These are phyloP conservation scores for Sphecodes monilicornis DNA, from an alignment of 2,888 invertebrate genomes.

Conservation along the genomic window DNA sequence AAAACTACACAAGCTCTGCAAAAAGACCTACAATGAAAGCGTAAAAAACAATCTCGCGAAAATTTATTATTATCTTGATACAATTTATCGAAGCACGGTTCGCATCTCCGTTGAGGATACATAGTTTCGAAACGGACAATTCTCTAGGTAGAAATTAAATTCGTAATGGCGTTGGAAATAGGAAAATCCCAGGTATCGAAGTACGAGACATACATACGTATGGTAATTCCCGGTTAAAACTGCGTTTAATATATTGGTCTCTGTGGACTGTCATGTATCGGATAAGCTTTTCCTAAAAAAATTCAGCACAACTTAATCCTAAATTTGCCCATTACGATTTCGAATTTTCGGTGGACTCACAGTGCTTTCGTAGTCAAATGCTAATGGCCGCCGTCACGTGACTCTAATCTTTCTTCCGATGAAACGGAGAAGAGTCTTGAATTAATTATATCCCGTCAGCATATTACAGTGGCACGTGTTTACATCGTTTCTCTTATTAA, in stretches of 20 bases:
- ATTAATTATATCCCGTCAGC: constrained; percentile 60
- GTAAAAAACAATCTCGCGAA: background rate
- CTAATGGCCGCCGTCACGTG: constrained; percentile 3
- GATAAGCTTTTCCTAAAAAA: background rate
- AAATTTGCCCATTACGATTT: background rate
- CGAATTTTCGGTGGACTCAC: background rate
- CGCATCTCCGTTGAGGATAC: background rate
- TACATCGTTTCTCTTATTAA: constrained; percentile 67
- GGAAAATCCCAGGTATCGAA: background rate
- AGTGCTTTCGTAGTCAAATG: background rate
- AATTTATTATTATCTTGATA: background rate
- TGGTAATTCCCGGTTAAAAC: background rate
- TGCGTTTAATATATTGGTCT: background rate
- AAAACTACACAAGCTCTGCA: too few species aligned
- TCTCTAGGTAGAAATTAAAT: constrained; percentile 4
- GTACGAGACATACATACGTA: too few species aligned
- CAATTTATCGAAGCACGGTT: background rate
- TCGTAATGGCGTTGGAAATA: background rate
- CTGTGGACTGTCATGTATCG: background rate
- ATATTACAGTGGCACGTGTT: constrained; percentile 58
- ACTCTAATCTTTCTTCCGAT: constrained; percentile 18
- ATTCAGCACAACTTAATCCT: background rate
- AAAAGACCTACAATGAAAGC: background rate
- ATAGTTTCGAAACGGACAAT: background rate
- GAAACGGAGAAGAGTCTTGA: constrained; percentile 22